These are phyloP conservation scores for Oreotrochilus melanogaster DNA, from an alignment of 2,113 vertebrate genomes.

Conservation along the genomic window DNA sequence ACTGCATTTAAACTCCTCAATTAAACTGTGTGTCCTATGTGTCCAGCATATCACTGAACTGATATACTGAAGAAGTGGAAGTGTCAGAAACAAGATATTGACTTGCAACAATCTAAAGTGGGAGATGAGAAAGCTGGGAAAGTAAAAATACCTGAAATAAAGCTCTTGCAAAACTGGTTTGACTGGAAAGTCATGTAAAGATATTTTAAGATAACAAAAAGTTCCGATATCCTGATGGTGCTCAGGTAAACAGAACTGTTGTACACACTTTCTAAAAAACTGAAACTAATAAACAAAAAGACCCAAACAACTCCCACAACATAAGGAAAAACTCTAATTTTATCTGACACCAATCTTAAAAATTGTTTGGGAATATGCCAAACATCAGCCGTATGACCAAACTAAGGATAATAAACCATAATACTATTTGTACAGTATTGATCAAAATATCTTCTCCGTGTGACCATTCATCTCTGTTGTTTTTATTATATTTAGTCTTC, in stretches of 20 bases:
- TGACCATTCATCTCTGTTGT: background rate
- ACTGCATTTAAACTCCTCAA: background rate
- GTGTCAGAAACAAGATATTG: background rate
- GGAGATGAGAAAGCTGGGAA: background rate
- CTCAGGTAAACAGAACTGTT: background rate
- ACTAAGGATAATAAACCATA: background rate
- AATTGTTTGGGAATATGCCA: background rate
- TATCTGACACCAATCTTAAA: background rate
- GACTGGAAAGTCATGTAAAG: background rate
- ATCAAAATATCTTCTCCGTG: background rate
- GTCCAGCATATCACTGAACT: background rate
- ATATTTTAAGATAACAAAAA: background rate
- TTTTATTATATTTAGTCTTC: background rate
- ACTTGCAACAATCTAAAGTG: background rate
- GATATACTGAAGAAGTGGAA: background rate
- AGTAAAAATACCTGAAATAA: background rate
- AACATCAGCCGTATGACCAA: background rate
- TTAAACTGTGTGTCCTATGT: background rate
- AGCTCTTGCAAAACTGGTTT: background rate
- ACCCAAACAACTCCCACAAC: too few relatives aligned
- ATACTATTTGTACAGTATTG: background rate
- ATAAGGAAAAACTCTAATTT: background rate
- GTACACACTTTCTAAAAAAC: background rate
- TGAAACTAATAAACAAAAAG: background rate
- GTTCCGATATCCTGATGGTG: background rate